A percentile compares a stretch with the other conserved stretches of the same genome.
Evolutionary conservation across 2,888 invertebrate genomes (phyloP).

Genomic region (Parnassius mnemosyne): DNA sequence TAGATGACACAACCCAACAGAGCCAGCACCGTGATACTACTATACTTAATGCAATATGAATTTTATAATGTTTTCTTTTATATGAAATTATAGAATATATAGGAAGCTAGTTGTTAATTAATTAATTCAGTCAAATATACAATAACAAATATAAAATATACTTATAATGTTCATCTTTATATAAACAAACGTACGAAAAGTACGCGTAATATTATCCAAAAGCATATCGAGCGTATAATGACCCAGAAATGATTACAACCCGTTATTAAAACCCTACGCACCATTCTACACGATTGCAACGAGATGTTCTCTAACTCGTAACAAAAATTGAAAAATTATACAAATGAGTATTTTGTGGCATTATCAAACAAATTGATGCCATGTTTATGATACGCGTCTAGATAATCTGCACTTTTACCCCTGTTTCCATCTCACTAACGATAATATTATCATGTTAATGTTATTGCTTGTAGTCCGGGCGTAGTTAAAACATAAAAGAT

Average conservation of each 20-base stretch:
- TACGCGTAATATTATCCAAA: no score
- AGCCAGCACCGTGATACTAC: no score
- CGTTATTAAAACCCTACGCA: conserved; percentile 30
- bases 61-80: no score
- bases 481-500: conserved; percentile 34
- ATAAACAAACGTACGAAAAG: no score
- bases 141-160: no score
- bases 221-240: conserved; percentile 3
- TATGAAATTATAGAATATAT: no score
- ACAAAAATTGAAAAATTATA: conserved; percentile 61
- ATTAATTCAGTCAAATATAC: no score
- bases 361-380: conserved; percentile 48
- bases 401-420: conserved; percentile 66
- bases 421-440: conserved; percentile 59
- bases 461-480: conserved; percentile 43
- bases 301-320: conserved; percentile 37
- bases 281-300: conserved; percentile 30
- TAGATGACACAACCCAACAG: no score
- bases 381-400: conserved; percentile 43
- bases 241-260: conserved; percentile 32
- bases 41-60: no score
- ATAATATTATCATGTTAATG: conserved; percentile 72
- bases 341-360: conserved; percentile 56
- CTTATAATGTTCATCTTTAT: no score
- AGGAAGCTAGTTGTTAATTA: no score